Conservation (phyloP, 2,113 vertebrate species). For the Ctenomys sociabilis region DNA sequence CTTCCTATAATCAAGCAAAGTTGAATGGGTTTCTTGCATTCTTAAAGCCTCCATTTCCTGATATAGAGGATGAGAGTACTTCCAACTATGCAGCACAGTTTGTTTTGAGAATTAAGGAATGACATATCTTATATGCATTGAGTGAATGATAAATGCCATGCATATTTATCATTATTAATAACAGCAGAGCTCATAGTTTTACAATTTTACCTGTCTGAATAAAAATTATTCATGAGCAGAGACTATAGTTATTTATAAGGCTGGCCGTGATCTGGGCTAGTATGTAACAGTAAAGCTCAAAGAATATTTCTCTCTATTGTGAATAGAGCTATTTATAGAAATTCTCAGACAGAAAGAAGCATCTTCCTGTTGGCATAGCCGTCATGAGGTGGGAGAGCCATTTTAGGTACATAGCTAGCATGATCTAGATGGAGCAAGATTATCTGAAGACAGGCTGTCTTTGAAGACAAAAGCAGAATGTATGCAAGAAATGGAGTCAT, state of each 20-base stretch:
- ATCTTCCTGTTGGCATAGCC: neutral
- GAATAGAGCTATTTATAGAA: neutral
- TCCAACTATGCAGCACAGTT: neutral
- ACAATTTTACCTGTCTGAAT: neutral
- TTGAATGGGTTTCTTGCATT: neutral
- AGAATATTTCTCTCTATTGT: neutral
- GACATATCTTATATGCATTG: neutral
- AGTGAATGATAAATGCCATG: neutral
- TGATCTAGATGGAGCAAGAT: neutral
- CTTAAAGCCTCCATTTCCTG: neutral
- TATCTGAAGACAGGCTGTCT: neutral
- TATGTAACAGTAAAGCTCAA: neutral
- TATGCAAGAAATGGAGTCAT: neutral
- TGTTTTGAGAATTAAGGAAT: constrained; percentile 1
- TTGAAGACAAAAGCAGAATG: neutral
- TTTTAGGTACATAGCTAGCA: neutral
- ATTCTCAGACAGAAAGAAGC: neutral
- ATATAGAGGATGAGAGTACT: neutral
- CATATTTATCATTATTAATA: neutral
- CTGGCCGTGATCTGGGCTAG: neutral
- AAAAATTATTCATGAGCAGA: neutral
- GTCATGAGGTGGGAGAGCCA: no score
- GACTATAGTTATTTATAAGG: neutral
- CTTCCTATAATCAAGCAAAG: neutral
- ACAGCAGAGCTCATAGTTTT: neutral